Evolutionary conservation across 1,140 invertebrate species (phyloP).

Genomic region (Pseudomyrmex cubaensis): DNA sequence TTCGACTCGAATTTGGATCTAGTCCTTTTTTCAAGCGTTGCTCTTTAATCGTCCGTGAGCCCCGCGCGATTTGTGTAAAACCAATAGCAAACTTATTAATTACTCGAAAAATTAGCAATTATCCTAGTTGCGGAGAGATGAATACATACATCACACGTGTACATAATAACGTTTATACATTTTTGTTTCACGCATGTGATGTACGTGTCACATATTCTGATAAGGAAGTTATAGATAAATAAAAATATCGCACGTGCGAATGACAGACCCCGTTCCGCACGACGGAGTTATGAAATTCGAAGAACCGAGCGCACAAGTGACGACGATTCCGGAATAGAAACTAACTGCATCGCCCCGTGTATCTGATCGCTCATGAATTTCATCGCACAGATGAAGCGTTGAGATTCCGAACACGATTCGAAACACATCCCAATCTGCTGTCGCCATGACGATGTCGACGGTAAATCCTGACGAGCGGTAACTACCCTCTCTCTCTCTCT

Average conservation of each 20-base stretch:
- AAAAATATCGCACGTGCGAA: background rate
- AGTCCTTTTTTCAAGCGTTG: too few species aligned
- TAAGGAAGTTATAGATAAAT: too few species aligned
- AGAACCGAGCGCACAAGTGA: background rate
- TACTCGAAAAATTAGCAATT: too few species aligned
- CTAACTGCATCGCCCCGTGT: slow-evolving; percentile 7
- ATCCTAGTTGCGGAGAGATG: too few species aligned
- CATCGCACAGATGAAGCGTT: slow-evolving; percentile 30
- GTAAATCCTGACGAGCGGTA: slow-evolving; percentile 53
- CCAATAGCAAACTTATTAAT: too few species aligned
- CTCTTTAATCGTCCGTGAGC: too few species aligned
- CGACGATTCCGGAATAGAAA: slow-evolving; percentile 31
- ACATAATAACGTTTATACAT: too few species aligned
- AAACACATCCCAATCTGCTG: slow-evolving; percentile 53
- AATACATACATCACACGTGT: too few species aligned
- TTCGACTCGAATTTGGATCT: too few species aligned
- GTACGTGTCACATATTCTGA: too few species aligned
- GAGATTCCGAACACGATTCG: slow-evolving; percentile 56
- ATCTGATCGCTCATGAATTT: slow-evolving; percentile 58
- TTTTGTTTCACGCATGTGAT: too few species aligned
- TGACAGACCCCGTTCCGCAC: background rate
- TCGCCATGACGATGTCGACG: slow-evolving; percentile 50
- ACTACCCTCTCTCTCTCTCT: slow-evolving; percentile 28
- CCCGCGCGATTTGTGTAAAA: too few species aligned
- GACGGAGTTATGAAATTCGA: background rate